These are phyloP conservation scores for Oedothorax gibbosus DNA, from an alignment of 1,140 invertebrate genomes.

Conservation along the genomic window DNA sequence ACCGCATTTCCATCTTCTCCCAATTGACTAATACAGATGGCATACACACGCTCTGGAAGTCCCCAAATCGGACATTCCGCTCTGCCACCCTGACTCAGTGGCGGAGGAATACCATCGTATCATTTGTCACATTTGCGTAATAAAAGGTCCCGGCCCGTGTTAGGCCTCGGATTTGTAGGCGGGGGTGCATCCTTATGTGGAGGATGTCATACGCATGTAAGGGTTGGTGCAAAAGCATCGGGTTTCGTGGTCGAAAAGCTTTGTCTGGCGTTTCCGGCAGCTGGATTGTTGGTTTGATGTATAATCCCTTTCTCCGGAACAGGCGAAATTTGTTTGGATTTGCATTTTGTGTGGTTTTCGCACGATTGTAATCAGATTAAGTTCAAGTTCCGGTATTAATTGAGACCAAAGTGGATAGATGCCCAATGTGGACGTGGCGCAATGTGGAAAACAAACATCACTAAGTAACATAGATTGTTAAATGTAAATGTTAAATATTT, in stretches of 20 bases:
- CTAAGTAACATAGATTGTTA: too few relatives aligned
- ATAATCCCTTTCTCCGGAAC: not conserved
- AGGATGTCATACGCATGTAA: slow-evolving; percentile 23
- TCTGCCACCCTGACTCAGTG: not conserved
- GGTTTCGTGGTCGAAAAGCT: not conserved
- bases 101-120: slow-evolving; percentile 17
- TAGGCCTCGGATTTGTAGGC: slow-evolving; percentile 19
- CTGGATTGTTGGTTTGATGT: not conserved
- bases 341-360: too few relatives aligned
- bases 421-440: too few relatives aligned
- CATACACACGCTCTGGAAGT: not conserved
- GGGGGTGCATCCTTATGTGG: slow-evolving; percentile 1
- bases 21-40: slow-evolving; percentile 22
- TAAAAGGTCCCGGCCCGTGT: slow-evolving; percentile 5
- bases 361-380: too few relatives aligned
- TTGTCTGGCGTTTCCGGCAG: not conserved
- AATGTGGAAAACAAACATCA: too few relatives aligned
- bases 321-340: not conserved
- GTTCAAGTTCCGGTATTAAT: too few relatives aligned
- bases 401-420: too few relatives aligned
- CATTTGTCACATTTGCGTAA: slow-evolving; percentile 47
- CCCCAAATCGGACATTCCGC: not conserved
- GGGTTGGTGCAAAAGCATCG: slow-evolving; percentile 15
- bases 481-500: too few relatives aligned
- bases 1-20: not conserved